Evolutionary conservation across 2,113 vertebrate species (phyloP).

Genomic region (Tor tambroides): DNA sequence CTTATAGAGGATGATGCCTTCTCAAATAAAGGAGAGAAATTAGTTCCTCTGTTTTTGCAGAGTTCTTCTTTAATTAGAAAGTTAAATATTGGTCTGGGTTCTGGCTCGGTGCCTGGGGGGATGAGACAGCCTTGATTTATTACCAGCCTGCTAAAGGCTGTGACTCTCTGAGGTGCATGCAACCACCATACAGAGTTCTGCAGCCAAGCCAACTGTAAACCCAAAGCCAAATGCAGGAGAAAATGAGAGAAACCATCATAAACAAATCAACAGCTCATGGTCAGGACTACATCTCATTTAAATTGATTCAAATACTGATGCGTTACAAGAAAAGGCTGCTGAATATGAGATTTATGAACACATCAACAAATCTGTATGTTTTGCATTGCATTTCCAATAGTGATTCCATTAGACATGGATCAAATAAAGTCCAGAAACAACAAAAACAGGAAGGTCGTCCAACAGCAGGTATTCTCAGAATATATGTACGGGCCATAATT

Average conservation of each 20-base stretch:
- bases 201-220: conserved; percentile 7
- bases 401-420: background rate
- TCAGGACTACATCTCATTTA: background rate
- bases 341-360: background rate
- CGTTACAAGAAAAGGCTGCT: background rate
- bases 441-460: background rate
- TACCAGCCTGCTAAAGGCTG: conserved; percentile 43
- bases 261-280: background rate
- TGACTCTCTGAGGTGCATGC: conserved; percentile 24
- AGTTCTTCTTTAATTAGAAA: conserved; percentile 59
- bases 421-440: background rate
- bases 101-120: conserved; percentile 48
- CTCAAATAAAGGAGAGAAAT: conserved; percentile 53
- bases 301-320: background rate
- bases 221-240: background rate
- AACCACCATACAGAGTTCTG: conserved; percentile 17
- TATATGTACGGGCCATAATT: background rate
- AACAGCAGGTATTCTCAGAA: background rate
- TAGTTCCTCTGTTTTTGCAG: conserved; percentile 41
- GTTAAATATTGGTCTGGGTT: conserved; percentile 58
- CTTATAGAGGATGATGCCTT: conserved; percentile 39
- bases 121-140: conserved; percentile 50
- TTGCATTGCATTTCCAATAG: background rate
- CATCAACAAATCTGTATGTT: background rate
- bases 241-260: background rate